A percentile compares a stretch with the other conserved stretches of the same genome.
Evolutionary conservation across 2,797 vertebrate species (phyloP).

Genomic region (Enteromius trimaculatus): DNA sequence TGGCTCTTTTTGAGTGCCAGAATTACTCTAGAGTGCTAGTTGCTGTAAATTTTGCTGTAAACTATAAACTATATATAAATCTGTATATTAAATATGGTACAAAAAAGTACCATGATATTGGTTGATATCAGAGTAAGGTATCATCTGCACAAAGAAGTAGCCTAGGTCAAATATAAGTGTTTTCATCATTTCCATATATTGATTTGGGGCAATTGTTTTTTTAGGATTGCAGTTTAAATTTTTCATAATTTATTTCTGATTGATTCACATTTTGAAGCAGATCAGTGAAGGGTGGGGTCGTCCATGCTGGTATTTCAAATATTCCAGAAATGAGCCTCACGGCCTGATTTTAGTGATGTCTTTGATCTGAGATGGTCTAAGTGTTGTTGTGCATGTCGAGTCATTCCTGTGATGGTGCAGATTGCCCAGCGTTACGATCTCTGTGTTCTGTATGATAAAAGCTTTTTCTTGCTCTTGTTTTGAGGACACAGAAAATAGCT

Average conservation of each 20-base stretch:
- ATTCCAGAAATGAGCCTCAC: conserved; percentile 19
- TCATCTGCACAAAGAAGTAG: not conserved
- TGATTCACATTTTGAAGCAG: not conserved
- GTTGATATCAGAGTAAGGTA: too few relatives aligned
- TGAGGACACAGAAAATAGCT: not conserved
- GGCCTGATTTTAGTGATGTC: conserved; percentile 5
- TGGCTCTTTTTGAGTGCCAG: too few relatives aligned
- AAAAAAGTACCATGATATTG: not conserved
- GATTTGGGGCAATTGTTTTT: not conserved
- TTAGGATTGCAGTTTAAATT: not conserved
- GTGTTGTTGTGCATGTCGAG: conserved; percentile 7
- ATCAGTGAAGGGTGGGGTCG: not conserved
- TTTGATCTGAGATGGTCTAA: not conserved
- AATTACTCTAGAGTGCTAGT: too few relatives aligned
- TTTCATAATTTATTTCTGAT: not conserved
- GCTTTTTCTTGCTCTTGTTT: conserved; percentile 4
- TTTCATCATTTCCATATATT: not conserved
- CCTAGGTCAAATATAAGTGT: not conserved
- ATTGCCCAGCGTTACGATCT: not conserved
- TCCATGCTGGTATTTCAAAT: conserved; percentile 6
- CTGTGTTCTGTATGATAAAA: not conserved
- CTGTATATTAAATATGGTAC: too few relatives aligned
- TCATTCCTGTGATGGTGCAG: not conserved
- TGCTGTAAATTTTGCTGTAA: too few relatives aligned
- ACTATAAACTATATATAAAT: too few relatives aligned